Base-by-base conservation (phyloP, 2,797 vertebrate species). In the Epinephelus coioides region DNA sequence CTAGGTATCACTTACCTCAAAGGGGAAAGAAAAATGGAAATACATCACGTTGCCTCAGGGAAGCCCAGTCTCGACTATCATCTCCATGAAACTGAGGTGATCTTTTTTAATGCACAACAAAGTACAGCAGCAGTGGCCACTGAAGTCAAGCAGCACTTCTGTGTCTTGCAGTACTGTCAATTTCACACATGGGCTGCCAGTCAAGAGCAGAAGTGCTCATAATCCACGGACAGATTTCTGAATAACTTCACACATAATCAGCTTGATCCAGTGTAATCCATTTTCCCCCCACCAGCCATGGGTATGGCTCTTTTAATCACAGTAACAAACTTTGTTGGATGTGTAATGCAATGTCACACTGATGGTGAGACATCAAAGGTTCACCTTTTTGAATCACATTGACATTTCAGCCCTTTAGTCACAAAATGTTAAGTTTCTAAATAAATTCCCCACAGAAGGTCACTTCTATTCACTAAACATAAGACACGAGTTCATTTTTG, bases 201-300 rank as follows among this genome's bases (percentile, higher is more conserved):
- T 83, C 50, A 77, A 63, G 44, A 67, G 54, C 63, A 40, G 57
- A 79, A 69, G 46, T 71, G n/a, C 51, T 73, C 68, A 85, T 83
- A 85, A 84, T 77, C 77, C 72, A 83, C 38, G 55, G 60, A 83
- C 83, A 89, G 23, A 83, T 84, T 79, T 75, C 59, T 67, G 78
- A 86, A 86, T 79, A 86, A 79, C 82, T 76, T 81, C 73, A 88
- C 71, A 70, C 74, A 84, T 82, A 84, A 91, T 91, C 77, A 87
- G 85, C 69, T 75, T 83, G 82, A 91, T 86, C 78, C 72, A 73
- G 17, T 50, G 50, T 44, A 66, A 85, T 65, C 44, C 21, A 60
- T 50, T 25, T 18, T 30, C 17, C 12, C 17, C 44, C 18, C 46
- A 63, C 30, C 15, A 60, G 78, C 74, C 66, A 47, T 49, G 63